Conservation (phyloP, 2,888 invertebrate genomes). For the Bombylius major region DNA sequence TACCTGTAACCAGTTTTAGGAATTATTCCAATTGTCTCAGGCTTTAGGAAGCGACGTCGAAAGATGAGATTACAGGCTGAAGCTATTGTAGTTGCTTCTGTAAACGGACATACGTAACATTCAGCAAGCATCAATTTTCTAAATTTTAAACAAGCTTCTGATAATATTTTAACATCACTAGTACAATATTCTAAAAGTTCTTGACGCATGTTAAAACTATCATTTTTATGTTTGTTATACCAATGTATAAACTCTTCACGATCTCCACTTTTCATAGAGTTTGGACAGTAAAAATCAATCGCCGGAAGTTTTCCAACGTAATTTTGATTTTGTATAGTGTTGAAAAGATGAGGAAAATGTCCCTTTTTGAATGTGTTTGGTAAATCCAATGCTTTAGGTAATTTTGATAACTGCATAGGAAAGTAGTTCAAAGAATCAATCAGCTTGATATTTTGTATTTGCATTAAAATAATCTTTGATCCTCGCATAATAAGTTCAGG, state of each 20-base stretch:
- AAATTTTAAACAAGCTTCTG: conserved; percentile 6
- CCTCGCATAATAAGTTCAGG: neutral
- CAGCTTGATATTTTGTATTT: neutral
- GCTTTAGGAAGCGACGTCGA: neutral
- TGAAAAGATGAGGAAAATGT: conserved; percentile 18
- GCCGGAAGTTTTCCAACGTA: conserved; percentile 3
- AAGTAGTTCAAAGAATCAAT: conserved; percentile 14
- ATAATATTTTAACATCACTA: conserved; percentile 3
- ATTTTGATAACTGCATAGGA: conserved; percentile 13
- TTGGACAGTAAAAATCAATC: neutral
- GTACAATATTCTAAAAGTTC: conserved; percentile 3
- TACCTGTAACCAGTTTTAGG: neutral
- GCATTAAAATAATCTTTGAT: neutral
- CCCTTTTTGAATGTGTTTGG: conserved; percentile 13
- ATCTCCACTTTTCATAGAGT: neutral
- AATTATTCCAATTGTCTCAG: neutral
- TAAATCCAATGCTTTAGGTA: conserved; percentile 15
- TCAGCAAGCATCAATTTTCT: neutral
- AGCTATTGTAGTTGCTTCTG: neutral
- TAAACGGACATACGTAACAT: neutral
- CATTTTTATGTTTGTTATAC: conserved; percentile 1
- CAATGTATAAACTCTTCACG: neutral
- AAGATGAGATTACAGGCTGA: conserved; percentile 1
- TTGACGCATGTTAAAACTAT: neutral
- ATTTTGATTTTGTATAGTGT: conserved; percentile 7